Evolutionary conservation across 2,888 invertebrate genomes (phyloP).

Genomic region (Dilophus febrilis): DNA sequence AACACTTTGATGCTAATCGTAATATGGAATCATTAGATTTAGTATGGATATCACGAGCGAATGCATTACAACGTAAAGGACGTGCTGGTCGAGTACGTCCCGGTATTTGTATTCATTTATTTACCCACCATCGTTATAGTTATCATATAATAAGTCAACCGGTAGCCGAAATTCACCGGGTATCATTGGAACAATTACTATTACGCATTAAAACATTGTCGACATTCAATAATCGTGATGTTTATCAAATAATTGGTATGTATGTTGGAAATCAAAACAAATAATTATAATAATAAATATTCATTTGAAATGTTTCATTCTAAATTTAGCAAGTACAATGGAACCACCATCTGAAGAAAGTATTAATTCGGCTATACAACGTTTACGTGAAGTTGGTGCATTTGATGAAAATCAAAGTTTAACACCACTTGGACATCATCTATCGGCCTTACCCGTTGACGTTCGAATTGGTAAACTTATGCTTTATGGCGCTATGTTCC

Average conservation of each 20-base stretch:
- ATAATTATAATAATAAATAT: no score
- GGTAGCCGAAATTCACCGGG: conserved; percentile 76
- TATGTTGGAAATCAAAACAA: no score
- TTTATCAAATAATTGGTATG: conserved; percentile 20
- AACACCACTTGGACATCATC: conserved; percentile 73
- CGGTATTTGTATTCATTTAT: conserved; percentile 70
- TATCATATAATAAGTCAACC: conserved; percentile 55
- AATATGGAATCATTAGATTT: conserved; percentile 78
- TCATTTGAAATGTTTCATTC: no score
- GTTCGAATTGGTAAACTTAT: conserved; percentile 84
- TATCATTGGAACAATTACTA: conserved; percentile 69
- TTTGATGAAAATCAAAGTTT: conserved; percentile 53
- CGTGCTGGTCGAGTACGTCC: conserved; percentile 81
- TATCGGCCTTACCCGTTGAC: conserved; percentile 80
- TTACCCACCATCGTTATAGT: conserved; percentile 48
- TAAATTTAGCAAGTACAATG: conserved; percentile 43
- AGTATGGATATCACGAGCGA: conserved; percentile 81
- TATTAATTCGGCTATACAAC: conserved; percentile 47
- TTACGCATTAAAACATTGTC: conserved; percentile 54
- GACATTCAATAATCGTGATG: conserved; percentile 19
- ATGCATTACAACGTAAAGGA: conserved; percentile 76
- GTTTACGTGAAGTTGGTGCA: conserved; percentile 63
- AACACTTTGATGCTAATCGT: conserved; percentile 44
- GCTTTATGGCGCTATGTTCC: conserved; percentile 76
- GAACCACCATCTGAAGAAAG: conserved; percentile 55